These are phyloP conservation scores for Solenopsis fugax DNA, from an alignment of 1,140 invertebrate genomes.

Conservation along the genomic window DNA sequence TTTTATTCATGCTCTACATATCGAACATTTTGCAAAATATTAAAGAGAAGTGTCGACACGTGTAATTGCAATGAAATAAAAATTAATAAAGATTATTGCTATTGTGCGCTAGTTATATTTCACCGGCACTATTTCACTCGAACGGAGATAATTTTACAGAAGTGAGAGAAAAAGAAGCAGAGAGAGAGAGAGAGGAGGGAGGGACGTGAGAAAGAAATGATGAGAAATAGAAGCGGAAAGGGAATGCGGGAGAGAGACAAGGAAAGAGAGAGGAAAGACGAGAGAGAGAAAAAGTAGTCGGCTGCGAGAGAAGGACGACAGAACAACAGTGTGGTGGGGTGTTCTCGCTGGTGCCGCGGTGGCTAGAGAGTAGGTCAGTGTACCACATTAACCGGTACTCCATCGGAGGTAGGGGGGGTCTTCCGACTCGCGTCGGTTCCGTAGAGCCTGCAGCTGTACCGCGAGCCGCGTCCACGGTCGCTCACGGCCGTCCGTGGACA, in stretches of 20 bases:
- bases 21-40: not conserved
- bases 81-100: not conserved
- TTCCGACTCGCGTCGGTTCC: constrained; percentile 86
- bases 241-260: constrained; percentile 63
- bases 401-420: constrained; percentile 58
- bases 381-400: constrained; percentile 86
- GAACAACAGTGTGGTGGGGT: constrained; percentile 75
- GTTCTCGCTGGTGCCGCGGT: constrained; percentile 65
- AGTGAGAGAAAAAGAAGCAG: constrained; percentile 12
- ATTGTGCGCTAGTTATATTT: not conserved
- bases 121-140: not conserved
- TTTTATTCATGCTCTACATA: not conserved
- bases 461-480: constrained; percentile 63
- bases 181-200: constrained; percentile 22
- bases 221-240: constrained; percentile 71
- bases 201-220: constrained; percentile 7
- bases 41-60: not conserved
- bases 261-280: constrained; percentile 36
- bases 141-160: constrained; percentile 19
- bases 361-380: constrained; percentile 86
- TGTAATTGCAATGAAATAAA: not conserved
- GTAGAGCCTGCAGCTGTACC: constrained; percentile 79
- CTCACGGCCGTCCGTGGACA: constrained; percentile 71
- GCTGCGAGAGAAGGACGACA: constrained; percentile 75
- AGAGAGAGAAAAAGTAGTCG: constrained; percentile 53